Percentiles rank a stretch among this genome's conserved stretches.
Conservation (phyloP, 2,797 vertebrate species). For the Ptychadena robeensis region DNA sequence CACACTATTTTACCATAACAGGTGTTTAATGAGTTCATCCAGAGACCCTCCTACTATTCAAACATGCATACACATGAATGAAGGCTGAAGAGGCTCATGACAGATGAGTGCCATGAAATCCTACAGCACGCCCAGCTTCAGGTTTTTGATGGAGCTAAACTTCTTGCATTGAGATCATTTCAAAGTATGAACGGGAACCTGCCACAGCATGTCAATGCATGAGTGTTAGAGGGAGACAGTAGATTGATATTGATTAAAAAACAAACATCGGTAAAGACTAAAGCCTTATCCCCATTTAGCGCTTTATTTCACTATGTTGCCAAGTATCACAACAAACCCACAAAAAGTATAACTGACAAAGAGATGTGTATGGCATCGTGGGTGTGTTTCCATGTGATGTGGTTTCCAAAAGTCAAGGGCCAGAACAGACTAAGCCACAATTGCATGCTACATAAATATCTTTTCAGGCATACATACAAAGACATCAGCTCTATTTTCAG, state of each 20-base stretch:
- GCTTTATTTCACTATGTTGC: constrained; percentile 17
- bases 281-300: constrained; percentile 7
- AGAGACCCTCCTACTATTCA: constrained; percentile 33
- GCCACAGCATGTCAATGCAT: constrained; percentile 33
- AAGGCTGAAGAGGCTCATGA: background rate
- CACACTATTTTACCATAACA: constrained; percentile 13
- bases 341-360: constrained; percentile 39
- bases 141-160: constrained; percentile 31
- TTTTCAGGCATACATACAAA: background rate
- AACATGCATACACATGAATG: constrained; percentile 53
- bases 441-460: constrained; percentile 44
- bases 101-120: constrained; percentile 23
- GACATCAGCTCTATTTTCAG: background rate
- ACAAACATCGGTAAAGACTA: constrained; percentile 16
- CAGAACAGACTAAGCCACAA: constrained; percentile 40
- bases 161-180: constrained; percentile 21
- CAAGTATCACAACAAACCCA: constrained; percentile 49
- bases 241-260: constrained; percentile 44
- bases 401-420: constrained; percentile 8
- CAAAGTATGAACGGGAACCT: constrained; percentile 30
- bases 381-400: constrained; percentile 44
- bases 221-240: constrained; percentile 40
- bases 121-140: constrained; percentile 28
- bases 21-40: constrained; percentile 46
- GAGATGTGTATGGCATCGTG: constrained; percentile 1